Base-by-base conservation (phyloP, 2,888 invertebrate species). In the Ichneumoninae sp. region DNA sequence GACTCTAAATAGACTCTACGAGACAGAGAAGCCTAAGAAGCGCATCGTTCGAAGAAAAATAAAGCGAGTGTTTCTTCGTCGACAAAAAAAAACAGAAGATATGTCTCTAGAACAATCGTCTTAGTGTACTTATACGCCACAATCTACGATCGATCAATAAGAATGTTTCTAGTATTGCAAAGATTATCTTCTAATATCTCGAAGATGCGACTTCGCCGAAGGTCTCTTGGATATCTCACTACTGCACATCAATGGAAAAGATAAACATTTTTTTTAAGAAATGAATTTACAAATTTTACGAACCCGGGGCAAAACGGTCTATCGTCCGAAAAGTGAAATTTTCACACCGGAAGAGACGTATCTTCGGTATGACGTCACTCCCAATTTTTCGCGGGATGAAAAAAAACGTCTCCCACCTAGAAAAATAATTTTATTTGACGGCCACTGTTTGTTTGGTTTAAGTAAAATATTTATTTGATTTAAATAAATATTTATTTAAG, bases 61-160 rank as follows among this genome's bases (percentile, higher is more conserved):
- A 22, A 36, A 16, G 22, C 19, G 4, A 47, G 52, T 76, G 16
- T 36, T 54, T 10, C n/a, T 36, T 76, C 40, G 26, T 76, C 76
- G n/a, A 8, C 22, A 50, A 26, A 33, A 30, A 75, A 65, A 8
- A 1, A 16, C n/a, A 47, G 16, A 16, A 47, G 44, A 47, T 16
- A 47, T 16, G 19, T 8, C 22, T 26, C 54, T 0, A 22, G 10
- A 13, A 76, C 52, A 76, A 76, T 76, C 66, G 40, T 54, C 5
- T 66, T 13, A 63, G 52, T 66, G 50, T 76, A 54, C 22, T 63
- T 36, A 16, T 4, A n/a, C 26, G 16, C 19, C 52, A 76, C 66
- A 66, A 76, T 76, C 66, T 65, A 4, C 8, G 16, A 54, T 36
- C 10, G 3, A 40, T 7, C 16, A 66, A 76, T 52, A 73, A 73